Evolutionary conservation across 2,888 invertebrate genomes (phyloP), one percentile per base, ranked within the genome.

Genomic region (Tetanocera ferruginea): DNA sequence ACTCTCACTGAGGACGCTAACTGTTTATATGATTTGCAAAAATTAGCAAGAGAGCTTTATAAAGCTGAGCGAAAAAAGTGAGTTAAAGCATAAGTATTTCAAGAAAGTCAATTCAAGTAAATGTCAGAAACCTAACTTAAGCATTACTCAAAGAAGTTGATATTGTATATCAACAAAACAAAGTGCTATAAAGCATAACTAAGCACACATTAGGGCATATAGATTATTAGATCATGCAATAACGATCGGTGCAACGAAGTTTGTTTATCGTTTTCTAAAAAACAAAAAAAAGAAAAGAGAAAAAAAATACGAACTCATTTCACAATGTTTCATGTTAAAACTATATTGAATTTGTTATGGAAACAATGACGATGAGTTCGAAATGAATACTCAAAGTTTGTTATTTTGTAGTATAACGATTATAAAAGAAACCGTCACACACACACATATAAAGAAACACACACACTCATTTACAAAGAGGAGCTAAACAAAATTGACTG

Each of bases 321-420:
- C 23, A 43, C 3, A 67, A 31, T 28, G 34, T 64, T 28, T 37
- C n/a, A 64, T 34, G n/a, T 31, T 2, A 64, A 9, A 34, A 64
- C 64, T 34, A 28, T 17, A 17, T 8, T 2, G 37, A 28, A 64
- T 34, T 64, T 64, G 17, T 34, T 31, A 37, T 28, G n/a, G 17
- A 64, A 64, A 19, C 64, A 9, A 67, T 23, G 23, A 67, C 23
- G 67, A n/a, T 69, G 51, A 17, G 64, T 66, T 52, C 31, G 64
- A 51, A 74, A 74, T 66, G 74, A 52, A 74, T 74, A 43, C 34
- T 51, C 74, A 74, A 64, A 74, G 74, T 74, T 66, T 64, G 74
- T 69, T 69, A 69, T 69, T 51, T 51, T 69, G 43, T 51, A 49
- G 43, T 43, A 43, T 43, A 43, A 43, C 43, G 43, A 43, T 43